Conservation (phyloP, 2,888 invertebrate species). For the Flabesymbios commensalis region DNA sequence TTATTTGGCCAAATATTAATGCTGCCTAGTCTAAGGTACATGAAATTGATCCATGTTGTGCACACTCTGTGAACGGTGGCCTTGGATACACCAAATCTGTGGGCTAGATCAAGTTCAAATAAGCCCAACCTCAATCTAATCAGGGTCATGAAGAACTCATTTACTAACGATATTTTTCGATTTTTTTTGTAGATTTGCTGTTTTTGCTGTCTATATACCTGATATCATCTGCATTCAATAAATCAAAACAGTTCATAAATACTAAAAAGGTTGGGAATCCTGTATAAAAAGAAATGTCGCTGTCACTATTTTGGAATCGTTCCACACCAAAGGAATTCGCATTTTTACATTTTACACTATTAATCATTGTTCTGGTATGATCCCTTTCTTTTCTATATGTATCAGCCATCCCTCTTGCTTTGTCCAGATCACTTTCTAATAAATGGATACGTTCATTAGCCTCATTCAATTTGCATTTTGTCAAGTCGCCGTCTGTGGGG, state of each 20-base stretch:
- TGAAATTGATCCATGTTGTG: conserved; percentile 9
- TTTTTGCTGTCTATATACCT: background rate
- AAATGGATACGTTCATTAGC: no score
- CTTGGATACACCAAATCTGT: background rate
- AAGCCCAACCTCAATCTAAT: conserved; percentile 2
- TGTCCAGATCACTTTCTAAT: no score
- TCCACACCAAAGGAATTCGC: background rate
- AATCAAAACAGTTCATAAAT: background rate
- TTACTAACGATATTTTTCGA: background rate
- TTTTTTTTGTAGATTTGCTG: background rate
- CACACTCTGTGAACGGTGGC: background rate
- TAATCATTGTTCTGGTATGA: conserved; percentile 7
- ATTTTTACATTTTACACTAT: background rate
- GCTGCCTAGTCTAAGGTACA: conserved; percentile 3
- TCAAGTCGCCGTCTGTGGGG: no score
- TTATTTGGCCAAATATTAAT: conserved; percentile 9
- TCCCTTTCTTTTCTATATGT: background rate
- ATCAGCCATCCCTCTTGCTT: background rate
- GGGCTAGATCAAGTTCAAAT: background rate
- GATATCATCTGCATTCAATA: conserved; percentile 8
- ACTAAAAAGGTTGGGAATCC: conserved; percentile 2
- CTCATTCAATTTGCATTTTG: no score
- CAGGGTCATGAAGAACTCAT: conserved; percentile 4
- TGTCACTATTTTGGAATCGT: background rate
- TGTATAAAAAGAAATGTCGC: conserved; percentile 5